Evolutionary conservation across 2,797 vertebrate genomes (phyloP), one percentile per base, ranked within the genome.

Genomic region (Australoheros facetus): DNA sequence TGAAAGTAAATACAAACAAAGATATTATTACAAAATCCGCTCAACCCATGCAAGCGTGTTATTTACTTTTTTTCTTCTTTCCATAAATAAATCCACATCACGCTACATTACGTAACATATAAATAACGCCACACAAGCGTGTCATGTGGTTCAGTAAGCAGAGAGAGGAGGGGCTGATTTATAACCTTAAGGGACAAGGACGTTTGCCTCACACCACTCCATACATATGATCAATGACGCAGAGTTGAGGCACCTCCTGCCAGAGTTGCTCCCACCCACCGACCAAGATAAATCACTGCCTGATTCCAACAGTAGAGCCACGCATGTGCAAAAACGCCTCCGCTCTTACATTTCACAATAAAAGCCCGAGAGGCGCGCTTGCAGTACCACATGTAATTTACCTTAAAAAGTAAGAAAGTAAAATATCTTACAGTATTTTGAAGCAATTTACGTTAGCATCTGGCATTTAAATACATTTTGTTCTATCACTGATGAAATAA

Each of bases 61-160:
- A 4, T 9, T 64, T 14, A 1, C 1, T 45, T 59, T 1, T 30
- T 30, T 55, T 55, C 28, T 32, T 23, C 37, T 60, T 73, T 70
- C n/a, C 14, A 14, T 37, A 55, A 34, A 76, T 3, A 16, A 34
- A 28, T 17, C 71, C 42, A n/a, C 23, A 34, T 21, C 71, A 5
- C 13, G 2, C 16, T 48, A 74, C 14, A 26, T 93, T 92, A 93
- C 88, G 92, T 87, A 92, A 94, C 59, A 83, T 93, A 79, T 81
- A 93, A 93, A 76, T 78, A 79, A 82, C 21, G 80, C 32, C 56
- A 39, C 12, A 56, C 12, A 11, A 17, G 23, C 53, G 51, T 77
- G 66, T 73, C 82, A 37, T 73, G 73, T 10, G 21, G 1, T 32
- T 11, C 21, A 28, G 3, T 51, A 16, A 5, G 5, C 9, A 51